phyloP scores from a whole-genome alignment of 2,113 vertebrate genomes.

The Passerina amoena region DNA sequence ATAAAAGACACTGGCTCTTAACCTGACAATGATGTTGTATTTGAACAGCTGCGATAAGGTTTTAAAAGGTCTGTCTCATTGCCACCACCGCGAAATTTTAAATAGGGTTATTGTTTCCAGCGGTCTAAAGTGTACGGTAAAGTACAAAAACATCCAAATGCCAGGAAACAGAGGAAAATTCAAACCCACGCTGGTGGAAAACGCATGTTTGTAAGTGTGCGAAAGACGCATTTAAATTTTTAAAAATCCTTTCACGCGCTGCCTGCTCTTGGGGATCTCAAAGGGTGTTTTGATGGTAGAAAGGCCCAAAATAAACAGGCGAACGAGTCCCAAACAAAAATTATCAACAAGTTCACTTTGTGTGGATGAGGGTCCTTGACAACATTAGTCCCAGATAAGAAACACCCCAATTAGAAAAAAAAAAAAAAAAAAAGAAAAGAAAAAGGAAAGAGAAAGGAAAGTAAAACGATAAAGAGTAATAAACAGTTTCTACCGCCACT shows the following conservation, averaged over 20 bases:
- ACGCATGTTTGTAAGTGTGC: background rate
- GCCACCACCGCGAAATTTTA: slow-evolving; percentile 80
- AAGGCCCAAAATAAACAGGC: slow-evolving; percentile 58
- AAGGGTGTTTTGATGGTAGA: background rate
- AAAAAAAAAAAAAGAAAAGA: rapidly evolving
- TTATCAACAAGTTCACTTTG: slow-evolving; percentile 67
- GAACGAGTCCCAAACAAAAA: slow-evolving; percentile 20
- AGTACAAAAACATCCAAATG: slow-evolving; percentile 39
- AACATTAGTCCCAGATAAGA: background rate
- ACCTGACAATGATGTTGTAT: slow-evolving; percentile 90
- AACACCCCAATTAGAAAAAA: background rate
- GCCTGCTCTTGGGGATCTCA: background rate
- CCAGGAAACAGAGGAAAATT: slow-evolving; percentile 53
- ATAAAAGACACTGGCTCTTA: slow-evolving; percentile 78
- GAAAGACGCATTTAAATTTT: background rate
- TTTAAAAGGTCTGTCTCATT: slow-evolving; percentile 85
- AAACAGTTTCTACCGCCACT: background rate
- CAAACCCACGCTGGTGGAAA: background rate
- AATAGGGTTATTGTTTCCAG: slow-evolving; percentile 76
- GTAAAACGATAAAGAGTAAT: background rate
- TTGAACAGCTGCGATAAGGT: slow-evolving; percentile 85
- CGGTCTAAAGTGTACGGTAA: slow-evolving; percentile 40
- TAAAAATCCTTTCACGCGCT: background rate
- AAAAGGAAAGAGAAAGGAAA: background rate
- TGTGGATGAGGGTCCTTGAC: slow-evolving; percentile 7